A percentile compares a stretch with the other conserved stretches of the same genome.
phyloP scores from a whole-genome alignment of 2,797 vertebrate species.

The Orientallactaga sibirica region DNA sequence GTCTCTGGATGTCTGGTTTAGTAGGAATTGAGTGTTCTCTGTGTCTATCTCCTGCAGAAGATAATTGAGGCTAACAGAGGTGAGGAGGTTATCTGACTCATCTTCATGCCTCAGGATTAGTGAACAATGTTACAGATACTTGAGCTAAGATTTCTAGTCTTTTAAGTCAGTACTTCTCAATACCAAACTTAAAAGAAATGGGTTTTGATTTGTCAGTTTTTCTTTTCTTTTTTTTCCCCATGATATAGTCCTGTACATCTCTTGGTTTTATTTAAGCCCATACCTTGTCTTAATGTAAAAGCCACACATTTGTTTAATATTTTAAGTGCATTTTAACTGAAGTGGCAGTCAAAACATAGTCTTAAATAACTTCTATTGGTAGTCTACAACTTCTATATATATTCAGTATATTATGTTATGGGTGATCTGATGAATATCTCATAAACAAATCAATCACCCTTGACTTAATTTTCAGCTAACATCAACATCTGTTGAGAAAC shows the following conservation, averaged over 20 bases:
- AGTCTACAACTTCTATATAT: background rate
- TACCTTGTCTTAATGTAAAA: conserved; percentile 8
- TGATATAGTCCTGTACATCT: background rate
- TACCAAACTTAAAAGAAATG: background rate
- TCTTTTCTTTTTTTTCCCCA: background rate
- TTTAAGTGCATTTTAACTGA: background rate
- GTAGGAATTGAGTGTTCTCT: too few species aligned
- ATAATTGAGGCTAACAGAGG: conserved; percentile 41
- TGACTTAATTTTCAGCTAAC: conserved; percentile 55
- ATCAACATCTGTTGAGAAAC: conserved; percentile 43
- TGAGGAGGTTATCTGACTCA: conserved; percentile 21
- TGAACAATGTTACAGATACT: background rate
- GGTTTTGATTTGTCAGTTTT: background rate
- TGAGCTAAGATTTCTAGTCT: background rate
- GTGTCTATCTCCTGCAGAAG: background rate
- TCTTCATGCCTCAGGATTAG: background rate
- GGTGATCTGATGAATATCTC: conserved; percentile 12
- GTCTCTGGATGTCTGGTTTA: too few species aligned
- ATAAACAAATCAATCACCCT: conserved; percentile 42
- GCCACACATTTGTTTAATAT: conserved; percentile 22
- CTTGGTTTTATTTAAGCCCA: background rate
- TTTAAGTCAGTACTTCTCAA: background rate
- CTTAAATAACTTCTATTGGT: conserved; percentile 15
- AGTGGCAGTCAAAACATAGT: background rate
- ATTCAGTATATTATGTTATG: conserved; percentile 17